Base-by-base conservation (phyloP, 2,797 vertebrate genomes). In the Sebastes taczanowskii region DNA sequence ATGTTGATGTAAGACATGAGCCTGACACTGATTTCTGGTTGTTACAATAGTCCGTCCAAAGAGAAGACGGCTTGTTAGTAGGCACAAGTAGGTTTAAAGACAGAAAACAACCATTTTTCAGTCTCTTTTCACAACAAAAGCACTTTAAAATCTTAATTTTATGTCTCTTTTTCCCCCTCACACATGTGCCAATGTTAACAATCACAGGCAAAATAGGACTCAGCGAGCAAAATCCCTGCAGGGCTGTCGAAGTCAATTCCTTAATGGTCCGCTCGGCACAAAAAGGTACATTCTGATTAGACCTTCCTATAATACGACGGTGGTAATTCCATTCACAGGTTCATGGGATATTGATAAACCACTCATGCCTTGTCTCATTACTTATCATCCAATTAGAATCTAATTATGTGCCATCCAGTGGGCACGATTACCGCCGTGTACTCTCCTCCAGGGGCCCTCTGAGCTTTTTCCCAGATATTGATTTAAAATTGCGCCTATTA, bases 371-470 rank as follows among this genome's bases (percentile, higher is more conserved):
- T 80, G 86, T 92, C 88, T 93, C 92, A 91, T 94, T 94, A 95
- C 90, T 95, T 95, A 95, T 95, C 87, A 90, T 92, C 87, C 93
- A 95, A 96, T 96, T 96, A 96, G 85, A 94, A 91, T 90, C 88
- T 94, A 93, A 96, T 96, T 96, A 96, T 90, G 84, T 88, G 76
- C 86, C 89, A 92, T 94, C 94, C 93, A 93, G 83, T 93, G 89
- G 91, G 91, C 83, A 91, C 66, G 89, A 92, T 94, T 94, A 93
- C 86, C 61, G 81, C 86, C 69, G 65, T 87, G 90, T 90, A 83
- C 85, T 86, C 91, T 92, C 91, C 95, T 95, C 84, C 89, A 88
- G 94, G 95, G 92, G 86, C 83, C 87, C 80, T 89, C 81, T 25
- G 59, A 93, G 92, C 80, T 83, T 85, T 85, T 86, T 80, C 73